Evolutionary conservation across 2,888 invertebrate species (phyloP).

Genomic region (Pelosia muscerda): DNA sequence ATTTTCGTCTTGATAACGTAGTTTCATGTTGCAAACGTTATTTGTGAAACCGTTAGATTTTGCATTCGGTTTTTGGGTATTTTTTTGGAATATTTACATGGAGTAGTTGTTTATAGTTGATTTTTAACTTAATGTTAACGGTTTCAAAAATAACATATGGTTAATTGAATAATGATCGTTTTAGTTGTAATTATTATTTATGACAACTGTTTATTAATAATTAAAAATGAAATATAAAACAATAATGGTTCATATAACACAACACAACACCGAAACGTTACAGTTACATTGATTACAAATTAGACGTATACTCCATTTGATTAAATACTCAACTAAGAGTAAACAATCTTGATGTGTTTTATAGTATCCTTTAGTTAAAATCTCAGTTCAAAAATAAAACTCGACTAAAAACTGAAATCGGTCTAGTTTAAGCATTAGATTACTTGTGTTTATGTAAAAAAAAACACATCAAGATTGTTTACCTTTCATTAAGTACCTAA

Average conservation of each 20-base stretch:
- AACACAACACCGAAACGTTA: too few relatives aligned
- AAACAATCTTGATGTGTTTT: too few relatives aligned
- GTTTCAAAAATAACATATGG: conserved; percentile 25
- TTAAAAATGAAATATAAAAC: not conserved
- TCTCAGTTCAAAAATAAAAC: too few relatives aligned
- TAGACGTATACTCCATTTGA: too few relatives aligned
- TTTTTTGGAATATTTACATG: conserved; percentile 10
- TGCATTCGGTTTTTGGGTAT: not conserved
- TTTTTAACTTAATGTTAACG: conserved; percentile 20
- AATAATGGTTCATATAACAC: not conserved
- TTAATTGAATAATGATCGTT: conserved; percentile 17
- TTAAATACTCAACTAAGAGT: too few relatives aligned
- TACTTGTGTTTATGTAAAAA: too few relatives aligned
- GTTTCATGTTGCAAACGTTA: conserved; percentile 17
- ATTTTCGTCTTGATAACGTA: conserved; percentile 24
- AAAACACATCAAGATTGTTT: too few relatives aligned
- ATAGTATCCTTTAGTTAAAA: too few relatives aligned
- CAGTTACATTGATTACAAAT: not conserved
- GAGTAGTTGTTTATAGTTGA: not conserved
- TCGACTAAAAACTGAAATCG: too few relatives aligned
- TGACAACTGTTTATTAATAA: not conserved
- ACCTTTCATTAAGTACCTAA: too few relatives aligned
- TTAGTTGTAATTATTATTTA: not conserved
- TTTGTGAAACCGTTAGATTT: conserved; percentile 17
- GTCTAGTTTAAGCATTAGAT: too few relatives aligned